Evolutionary conservation across 2,888 invertebrate species (phyloP).

Genomic region (Rhagonycha lutea): DNA sequence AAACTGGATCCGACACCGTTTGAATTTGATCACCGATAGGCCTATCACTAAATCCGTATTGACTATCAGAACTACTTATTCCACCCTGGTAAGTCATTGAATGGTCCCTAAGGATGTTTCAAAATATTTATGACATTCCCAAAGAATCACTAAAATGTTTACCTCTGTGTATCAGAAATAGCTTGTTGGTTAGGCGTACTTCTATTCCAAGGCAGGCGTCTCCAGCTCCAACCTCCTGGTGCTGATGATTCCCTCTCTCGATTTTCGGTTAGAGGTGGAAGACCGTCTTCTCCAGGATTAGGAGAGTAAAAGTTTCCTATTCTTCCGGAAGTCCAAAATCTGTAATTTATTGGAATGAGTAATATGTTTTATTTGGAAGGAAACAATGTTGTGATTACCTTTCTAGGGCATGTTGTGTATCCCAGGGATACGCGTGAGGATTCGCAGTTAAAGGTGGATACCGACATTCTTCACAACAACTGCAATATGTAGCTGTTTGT

Average conservation of each 20-base stretch:
- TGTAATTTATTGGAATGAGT: slow-evolving; percentile 30
- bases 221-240: slow-evolving; percentile 71
- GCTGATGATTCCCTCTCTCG: slow-evolving; percentile 47
- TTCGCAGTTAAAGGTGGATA: slow-evolving; percentile 61
- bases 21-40: slow-evolving; percentile 48
- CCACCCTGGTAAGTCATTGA: slow-evolving; percentile 66
- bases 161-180: slow-evolving; percentile 45
- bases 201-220: slow-evolving; percentile 73
- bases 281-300: slow-evolving; percentile 69
- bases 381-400: slow-evolving; percentile 43
- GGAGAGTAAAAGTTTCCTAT: slow-evolving; percentile 85
- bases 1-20: slow-evolving; percentile 46
- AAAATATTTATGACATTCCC: background rate
- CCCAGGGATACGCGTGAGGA: slow-evolving; percentile 64
- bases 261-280: slow-evolving; percentile 40
- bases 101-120: slow-evolving; percentile 48
- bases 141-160: background rate
- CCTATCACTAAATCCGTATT: slow-evolving; percentile 74
- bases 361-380: background rate
- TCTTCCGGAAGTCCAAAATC: slow-evolving; percentile 65
- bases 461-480: slow-evolving; percentile 74
- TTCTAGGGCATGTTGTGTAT: slow-evolving; percentile 53
- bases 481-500: slow-evolving; percentile 59
- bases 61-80: slow-evolving; percentile 77
- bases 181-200: slow-evolving; percentile 54